A percentile compares a stretch with the other conserved stretches of the same genome.
Conservation (phyloP, 2,797 vertebrate species). For the Lerista edwardsae region DNA sequence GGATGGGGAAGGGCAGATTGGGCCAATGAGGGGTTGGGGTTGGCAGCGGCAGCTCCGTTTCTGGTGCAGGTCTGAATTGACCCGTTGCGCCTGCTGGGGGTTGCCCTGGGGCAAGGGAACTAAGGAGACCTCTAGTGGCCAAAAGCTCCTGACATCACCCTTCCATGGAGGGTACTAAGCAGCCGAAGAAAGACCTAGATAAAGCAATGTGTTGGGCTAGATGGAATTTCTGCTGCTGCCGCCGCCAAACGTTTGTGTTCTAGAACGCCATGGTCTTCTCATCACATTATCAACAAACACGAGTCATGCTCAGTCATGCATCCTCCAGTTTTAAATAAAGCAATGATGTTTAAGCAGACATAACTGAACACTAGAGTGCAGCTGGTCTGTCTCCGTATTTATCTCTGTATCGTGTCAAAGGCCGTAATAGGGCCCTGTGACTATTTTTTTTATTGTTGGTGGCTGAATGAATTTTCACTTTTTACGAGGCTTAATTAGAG, state of each 20-base stretch:
- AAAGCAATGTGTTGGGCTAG: background rate
- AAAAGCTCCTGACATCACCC: no score
- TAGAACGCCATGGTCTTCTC: background rate
- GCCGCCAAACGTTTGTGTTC: background rate
- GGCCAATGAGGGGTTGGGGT: no score
- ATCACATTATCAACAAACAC: background rate
- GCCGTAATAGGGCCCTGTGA: background rate
- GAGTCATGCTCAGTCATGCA: background rate
- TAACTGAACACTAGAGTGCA: background rate
- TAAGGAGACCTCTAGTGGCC: no score
- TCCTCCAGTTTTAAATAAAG: background rate
- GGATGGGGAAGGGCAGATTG: no score
- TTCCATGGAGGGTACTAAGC: background rate
- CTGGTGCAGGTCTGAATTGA: no score
- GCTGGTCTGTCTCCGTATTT: background rate
- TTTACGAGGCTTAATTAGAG: conserved; percentile 12
- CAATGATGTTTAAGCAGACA: conserved; percentile 3
- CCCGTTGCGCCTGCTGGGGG: no score
- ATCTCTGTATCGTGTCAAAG: background rate
- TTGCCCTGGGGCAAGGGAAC: no score
- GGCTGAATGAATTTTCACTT: conserved; percentile 2
- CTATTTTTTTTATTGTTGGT: background rate
- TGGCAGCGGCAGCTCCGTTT: no score
- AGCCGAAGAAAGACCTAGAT: background rate
- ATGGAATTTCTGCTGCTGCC: background rate